Base-by-base conservation (phyloP, 2,113 vertebrate genomes). In the Candoia aspera region DNA sequence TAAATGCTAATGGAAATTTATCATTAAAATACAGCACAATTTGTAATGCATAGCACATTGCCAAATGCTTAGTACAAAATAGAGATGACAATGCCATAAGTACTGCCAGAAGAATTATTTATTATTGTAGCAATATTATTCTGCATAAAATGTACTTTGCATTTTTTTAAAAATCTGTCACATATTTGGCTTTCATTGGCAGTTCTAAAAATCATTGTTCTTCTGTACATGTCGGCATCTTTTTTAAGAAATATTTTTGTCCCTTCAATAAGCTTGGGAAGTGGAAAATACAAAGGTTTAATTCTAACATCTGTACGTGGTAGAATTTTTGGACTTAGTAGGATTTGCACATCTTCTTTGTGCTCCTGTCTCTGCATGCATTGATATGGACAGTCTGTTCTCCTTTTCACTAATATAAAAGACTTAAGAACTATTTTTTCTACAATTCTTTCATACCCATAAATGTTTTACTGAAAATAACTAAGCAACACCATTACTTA, bases 51-150 rank as follows among this genome's bases (percentile, higher is more conserved):
- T 26, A 92, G 84, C 29, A 62, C 6, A 26, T 19, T 84, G 87
- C 54, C 58, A 88, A 92, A 21, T 0, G 15, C 11, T 55, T 42
- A 64, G 90, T 86, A 26, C 90, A 86, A 60, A 86, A 60, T 88
- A 53, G 37, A 83, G 62, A 83, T 79, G 64, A 88, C 73, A 89
- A 54, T 62, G 46, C 87, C 23, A 89, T 92, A 84, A 59, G 55
- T 60, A 60, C 21, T 89, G 57, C 87, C n/a, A 89, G 87, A 84
- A 92, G 91, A 92, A 89, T 33, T 92, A 89, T 92, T 84, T 84
- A 92, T 92, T 84, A 89, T 92, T 89, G 84, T 92, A 62, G 87
- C 42, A 92, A 89, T 92, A 88, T 89, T 49, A 84, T 92, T 62
- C 91, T 54, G 46, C 49, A 64, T 92, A 84, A 84, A 89, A 62